Conservation (phyloP, 2,888 invertebrate genomes). For the Diarsia dahlii region DNA sequence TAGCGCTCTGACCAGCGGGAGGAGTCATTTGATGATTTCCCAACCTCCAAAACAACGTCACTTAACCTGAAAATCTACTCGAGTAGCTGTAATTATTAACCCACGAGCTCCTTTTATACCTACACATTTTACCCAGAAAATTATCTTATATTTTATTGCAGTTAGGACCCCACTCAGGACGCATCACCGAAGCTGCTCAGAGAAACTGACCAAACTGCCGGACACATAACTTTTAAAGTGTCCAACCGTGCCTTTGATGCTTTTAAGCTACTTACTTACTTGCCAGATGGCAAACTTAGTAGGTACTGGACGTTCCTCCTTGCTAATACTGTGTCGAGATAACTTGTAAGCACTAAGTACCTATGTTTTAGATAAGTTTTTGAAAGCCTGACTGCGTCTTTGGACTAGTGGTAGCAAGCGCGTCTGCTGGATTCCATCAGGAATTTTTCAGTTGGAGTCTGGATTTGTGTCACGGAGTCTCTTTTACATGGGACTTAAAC, state of each 20-base stretch:
- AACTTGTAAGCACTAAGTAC: constrained; percentile 21
- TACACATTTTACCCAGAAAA: neutral
- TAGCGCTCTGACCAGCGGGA: no score
- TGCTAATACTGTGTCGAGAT: neutral
- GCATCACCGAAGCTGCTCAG: neutral
- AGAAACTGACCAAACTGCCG: constrained; percentile 17
- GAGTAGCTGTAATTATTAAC: no score
- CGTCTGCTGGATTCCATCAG: no score
- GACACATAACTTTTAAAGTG: constrained; percentile 42
- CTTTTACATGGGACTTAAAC: no score
- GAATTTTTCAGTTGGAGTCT: no score
- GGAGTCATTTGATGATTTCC: no score
- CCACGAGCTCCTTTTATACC: no score
- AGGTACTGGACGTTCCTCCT: constrained; percentile 1
- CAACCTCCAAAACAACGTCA: no score
- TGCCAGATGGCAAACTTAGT: constrained; percentile 44
- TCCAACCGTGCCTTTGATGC: constrained; percentile 11
- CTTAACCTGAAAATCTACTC: no score
- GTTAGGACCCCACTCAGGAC: neutral
- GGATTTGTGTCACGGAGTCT: no score
- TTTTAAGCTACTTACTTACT: constrained; percentile 37
- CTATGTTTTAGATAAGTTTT: neutral
- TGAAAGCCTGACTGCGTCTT: neutral
- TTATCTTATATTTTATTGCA: neutral
- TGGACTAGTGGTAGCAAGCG: no score